Percentiles rank a stretch among this genome's conserved stretches.
Evolutionary conservation across 1,140 invertebrate genomes (phyloP).

Genomic region (Drosophila arawakana): DNA sequence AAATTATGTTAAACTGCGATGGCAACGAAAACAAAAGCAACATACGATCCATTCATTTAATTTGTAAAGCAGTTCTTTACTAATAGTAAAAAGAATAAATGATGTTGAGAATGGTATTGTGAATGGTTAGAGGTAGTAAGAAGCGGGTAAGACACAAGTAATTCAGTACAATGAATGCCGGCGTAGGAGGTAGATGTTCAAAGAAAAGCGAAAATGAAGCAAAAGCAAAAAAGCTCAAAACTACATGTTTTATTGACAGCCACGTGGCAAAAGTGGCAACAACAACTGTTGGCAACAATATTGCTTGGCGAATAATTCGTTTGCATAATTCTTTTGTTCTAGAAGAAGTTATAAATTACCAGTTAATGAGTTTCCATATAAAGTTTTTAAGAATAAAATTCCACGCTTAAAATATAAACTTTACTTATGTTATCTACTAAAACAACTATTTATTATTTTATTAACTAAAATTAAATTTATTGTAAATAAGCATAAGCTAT

Average conservation of each 20-base stretch:
- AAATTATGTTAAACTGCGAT: conserved; percentile 58
- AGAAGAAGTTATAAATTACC: too few relatives aligned
- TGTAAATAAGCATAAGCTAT: too few relatives aligned
- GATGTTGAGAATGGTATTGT: conserved; percentile 28
- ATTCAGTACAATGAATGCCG: conserved; percentile 67
- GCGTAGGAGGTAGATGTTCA: conserved; percentile 22
- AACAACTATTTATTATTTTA: too few relatives aligned
- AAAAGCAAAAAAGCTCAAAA: conserved; percentile 39
- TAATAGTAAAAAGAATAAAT: conserved; percentile 28
- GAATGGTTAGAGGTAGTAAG: conserved; percentile 49
- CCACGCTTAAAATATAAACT: too few relatives aligned
- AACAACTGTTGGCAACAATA: background rate
- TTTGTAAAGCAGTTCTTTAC: conserved; percentile 47
- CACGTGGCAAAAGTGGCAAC: conserved; percentile 38
- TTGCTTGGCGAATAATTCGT: conserved; percentile 13
- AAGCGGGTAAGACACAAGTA: conserved; percentile 73
- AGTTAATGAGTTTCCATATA: too few relatives aligned
- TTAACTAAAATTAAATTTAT: too few relatives aligned
- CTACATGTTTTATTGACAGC: conserved; percentile 66
- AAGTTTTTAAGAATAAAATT: too few relatives aligned
- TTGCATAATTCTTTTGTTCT: background rate
- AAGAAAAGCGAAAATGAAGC: too few relatives aligned
- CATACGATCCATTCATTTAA: conserved; percentile 22
- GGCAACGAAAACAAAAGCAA: conserved; percentile 43
- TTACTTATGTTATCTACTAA: too few relatives aligned